Evolutionary conservation across 1,140 invertebrate genomes (phyloP), one percentile per base, ranked within the genome.

Genomic region (Drosophila carrolli): DNA sequence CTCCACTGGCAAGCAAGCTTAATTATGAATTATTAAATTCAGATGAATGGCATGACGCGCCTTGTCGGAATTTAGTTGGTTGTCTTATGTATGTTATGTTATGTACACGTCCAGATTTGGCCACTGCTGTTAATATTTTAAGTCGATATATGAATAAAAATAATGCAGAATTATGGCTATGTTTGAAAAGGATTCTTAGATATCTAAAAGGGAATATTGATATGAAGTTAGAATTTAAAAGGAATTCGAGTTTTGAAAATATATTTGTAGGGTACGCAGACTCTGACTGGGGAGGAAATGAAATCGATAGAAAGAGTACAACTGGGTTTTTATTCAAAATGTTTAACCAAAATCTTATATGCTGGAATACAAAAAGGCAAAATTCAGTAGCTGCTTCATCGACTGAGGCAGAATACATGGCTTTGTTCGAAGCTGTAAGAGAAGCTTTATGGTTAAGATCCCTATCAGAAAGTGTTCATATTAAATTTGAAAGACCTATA

Each of bases 401-500:
- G n/a, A 50, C 48, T 13, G 40, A 43, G n/a, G 40, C 40, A 2
- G n/a, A 43, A 43, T 43, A 43, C 13, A 43, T 43, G n/a, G 13
- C n/a, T 11, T 47, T 47, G 19, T 47, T 47, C 44, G 44, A 47
- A 47, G 44, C 19, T 23, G 44, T 23, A 23, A 47, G 44, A 47
- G 16, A 54, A 41, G 38, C 27, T 2, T 43, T 47, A 6, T 47
- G 19, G 44, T 47, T 47, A 5, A 23, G 13, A 23, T 47, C 44
- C 5, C 2, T 47, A 13, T 5, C 13, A 43, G 41, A 43, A 43
- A 43, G 41, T 43, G n/a, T 43, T 43, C 41, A 23, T 47, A 47
- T 47, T 8, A 16, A 47, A 23, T 47, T 47, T 47, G 44, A 46
- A 19, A 46, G 10, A 35, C 27, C 56, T 37, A 58, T 58, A 11